Evolutionary conservation across 2,113 vertebrate genomes (phyloP), one percentile per base, ranked within the genome.

Genomic region (Albula goreensis): DNA sequence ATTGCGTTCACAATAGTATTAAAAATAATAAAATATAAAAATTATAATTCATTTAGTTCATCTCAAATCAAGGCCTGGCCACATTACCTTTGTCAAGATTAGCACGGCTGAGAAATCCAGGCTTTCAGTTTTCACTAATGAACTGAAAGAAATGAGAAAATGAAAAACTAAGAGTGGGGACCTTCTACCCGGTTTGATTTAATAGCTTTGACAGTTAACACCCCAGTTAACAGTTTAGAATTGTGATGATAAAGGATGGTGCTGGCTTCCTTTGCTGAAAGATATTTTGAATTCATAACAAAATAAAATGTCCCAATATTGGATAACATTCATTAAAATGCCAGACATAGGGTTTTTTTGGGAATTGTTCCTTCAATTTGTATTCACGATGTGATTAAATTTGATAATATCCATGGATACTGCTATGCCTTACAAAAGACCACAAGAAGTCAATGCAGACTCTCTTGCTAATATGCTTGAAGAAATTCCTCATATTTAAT

Each of bases 401-500:
- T 70, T 70, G 19, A 70, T 5, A n/a, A 56, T 56, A 56, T 56
- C 53, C 53, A 56, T 12, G 6, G 53, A 56, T 56, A 12, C 12
- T 56, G 53, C 12, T 56, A 56, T 56, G 53, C 12, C 6, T 56
- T 6, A 12, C 12, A 56, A 9, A 9, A 56, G 53, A 12, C 7
- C 53, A 53, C 60, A 84, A 63, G 17, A 60, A 74, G 63, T 77
- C 56, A 70, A 48, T 53, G 41, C 8, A 9, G 74, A 74, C 49
- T 84, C 1, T 74, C 22, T 52, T 56, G 49, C 77, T 52, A 41
- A 15, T 78, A 57, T 57, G 31, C 51, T 31, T 85, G 22, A 60
- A 60, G 4, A 85, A 79, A 31, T 25, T 79, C 9, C 48, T 78
- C 50, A 85, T 7, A 70, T 22, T 56, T 78, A 78, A 78, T 85